Evolutionary conservation across 2,888 invertebrate genomes (phyloP), one percentile per base, ranked within the genome.

Genomic region (Gandaritis pyraliata): DNA sequence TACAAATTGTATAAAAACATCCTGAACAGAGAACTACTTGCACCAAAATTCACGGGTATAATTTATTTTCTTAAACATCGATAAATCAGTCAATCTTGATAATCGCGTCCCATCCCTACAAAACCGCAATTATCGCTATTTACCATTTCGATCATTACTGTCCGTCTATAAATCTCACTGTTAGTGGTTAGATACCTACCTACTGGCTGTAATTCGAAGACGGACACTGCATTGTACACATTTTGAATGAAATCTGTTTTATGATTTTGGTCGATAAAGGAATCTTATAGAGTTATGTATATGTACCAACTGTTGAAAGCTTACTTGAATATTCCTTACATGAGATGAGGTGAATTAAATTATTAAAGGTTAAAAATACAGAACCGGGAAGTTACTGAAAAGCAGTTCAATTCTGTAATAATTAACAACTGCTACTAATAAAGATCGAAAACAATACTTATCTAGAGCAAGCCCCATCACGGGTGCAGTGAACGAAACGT

Each of bases 401-500:
- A 39, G 5, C 18, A 46, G 18, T 47, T 51, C 41, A 50, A 58
- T 41, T 30, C 30, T 38, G 29, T 39, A 43, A 48, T 46, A 61
- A 52, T 48, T 53, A 43, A 36, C 48, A 52, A 65, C 57, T 61
- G 61, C 57, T 43, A 58, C 57, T 50, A 65, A 61, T 65, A 68
- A 68, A 64, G 54, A 66, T 63, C 45, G 41, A 58, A 66, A 66
- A 71, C 67, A 69, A 69, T 66, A 61, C 57, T 63, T 59, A 71
- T 67, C 69, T 69, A 60, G 71, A 66, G 61, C 70, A 65, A 51
- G 63, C 46, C 58, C 54, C 67, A 65, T 64, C 63, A 60, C 82
- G 78, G 72, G 86, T 80, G 83, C 89, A 86, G 74, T 86, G 87
- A 90, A 84, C 83, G 90, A 86, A 88, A 88, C 90, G 91, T 92